Evolutionary conservation across 2,113 vertebrate species (phyloP).

Genomic region (Leuciscus idus): DNA sequence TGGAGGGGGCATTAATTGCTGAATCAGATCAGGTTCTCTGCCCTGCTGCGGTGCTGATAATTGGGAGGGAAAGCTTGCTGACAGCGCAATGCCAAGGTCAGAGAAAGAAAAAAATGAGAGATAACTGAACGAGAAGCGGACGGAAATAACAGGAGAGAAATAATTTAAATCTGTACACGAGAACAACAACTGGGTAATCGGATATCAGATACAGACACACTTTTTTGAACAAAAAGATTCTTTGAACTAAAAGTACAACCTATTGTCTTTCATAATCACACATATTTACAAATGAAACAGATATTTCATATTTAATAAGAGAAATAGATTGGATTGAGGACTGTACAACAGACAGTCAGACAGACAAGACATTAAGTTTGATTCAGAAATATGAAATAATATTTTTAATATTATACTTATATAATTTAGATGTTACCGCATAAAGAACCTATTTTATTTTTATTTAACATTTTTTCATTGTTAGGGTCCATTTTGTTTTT

Average conservation of each 20-base stretch:
- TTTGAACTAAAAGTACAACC: not conserved
- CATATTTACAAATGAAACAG: not conserved
- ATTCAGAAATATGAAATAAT: no score
- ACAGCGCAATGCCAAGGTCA: conserved; percentile 63
- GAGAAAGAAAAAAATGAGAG: conserved; percentile 55
- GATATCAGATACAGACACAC: not conserved
- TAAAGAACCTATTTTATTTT: no score
- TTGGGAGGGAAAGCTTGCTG: conserved; percentile 66
- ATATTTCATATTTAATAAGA: not conserved
- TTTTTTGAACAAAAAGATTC: not conserved
- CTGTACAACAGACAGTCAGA: no score
- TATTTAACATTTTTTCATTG: not conserved
- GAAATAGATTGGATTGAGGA: no score
- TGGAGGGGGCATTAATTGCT: conserved; percentile 67
- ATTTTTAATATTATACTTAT: no score
- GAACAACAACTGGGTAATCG: not conserved
- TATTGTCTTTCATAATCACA: not conserved
- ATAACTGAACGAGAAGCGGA: conserved; percentile 43
- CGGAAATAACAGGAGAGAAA: conserved; percentile 29
- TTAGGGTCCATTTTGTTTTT: not conserved
- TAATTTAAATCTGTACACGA: not conserved
- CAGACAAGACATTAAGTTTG: no score
- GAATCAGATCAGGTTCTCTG: conserved; percentile 63
- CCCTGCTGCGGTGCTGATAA: conserved; percentile 66
- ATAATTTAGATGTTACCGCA: no score